Conservation (phyloP, 2,113 vertebrate genomes). For the Myiopsitta monachus region DNA sequence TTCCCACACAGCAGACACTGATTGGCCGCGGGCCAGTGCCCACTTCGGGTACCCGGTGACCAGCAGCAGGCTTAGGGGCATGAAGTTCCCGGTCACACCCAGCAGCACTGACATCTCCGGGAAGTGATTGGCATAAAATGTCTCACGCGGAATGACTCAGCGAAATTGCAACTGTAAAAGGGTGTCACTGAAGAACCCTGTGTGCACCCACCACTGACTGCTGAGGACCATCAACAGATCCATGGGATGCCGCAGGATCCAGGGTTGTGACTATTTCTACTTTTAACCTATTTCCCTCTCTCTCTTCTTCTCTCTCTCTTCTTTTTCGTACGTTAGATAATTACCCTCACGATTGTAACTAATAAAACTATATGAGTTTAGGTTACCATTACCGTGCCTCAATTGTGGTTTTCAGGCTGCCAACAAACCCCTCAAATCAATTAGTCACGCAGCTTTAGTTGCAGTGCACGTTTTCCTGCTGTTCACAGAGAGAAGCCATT, state of each 20-base stretch:
- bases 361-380: neutral
- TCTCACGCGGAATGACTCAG: accelerated
- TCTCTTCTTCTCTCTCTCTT: neutral
- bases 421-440: constrained; percentile 14
- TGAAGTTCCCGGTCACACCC: neutral
- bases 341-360: neutral
- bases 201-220: neutral
- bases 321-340: neutral
- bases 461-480: constrained; percentile 6
- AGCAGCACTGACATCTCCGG: neutral
- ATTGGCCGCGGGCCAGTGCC: too few species aligned
- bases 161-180: neutral
- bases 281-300: neutral
- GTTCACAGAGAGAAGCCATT: neutral
- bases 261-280: neutral
- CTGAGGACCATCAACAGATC: neutral
- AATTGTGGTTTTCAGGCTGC: neutral
- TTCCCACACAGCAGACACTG: neutral
- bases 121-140: neutral
- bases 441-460: neutral
- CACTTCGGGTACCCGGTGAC: neutral
- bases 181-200: neutral
- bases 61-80: neutral
- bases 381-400: neutral
- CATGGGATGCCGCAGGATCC: neutral